These are phyloP conservation scores for Micromussa lordhowensis DNA, from an alignment of 92 coral and sea anemone genomes.

Conservation along the genomic window DNA sequence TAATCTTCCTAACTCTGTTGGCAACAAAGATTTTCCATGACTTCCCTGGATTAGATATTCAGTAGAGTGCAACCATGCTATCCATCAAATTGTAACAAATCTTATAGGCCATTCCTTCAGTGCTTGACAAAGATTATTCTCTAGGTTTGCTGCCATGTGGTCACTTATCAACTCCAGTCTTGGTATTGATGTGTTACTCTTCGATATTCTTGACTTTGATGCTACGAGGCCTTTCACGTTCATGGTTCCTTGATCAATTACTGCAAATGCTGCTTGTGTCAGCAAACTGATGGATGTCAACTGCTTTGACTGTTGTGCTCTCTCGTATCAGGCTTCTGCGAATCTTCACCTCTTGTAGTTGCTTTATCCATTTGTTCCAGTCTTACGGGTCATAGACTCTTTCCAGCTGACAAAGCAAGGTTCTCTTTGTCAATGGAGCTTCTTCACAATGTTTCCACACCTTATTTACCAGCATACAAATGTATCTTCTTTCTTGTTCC, in stretches of 20 bases:
- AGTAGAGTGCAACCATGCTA: slow-evolving; percentile 40
- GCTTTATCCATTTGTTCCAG: slow-evolving; percentile 26
- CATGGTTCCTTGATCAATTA: too few relatives aligned
- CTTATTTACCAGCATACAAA: slow-evolving; percentile 6
- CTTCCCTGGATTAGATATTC: slow-evolving; percentile 39
- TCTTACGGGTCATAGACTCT: background rate
- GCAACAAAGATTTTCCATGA: slow-evolving; percentile 50
- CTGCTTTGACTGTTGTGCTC: background rate
- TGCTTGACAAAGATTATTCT: slow-evolving; percentile 27
- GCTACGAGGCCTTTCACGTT: too few relatives aligned
- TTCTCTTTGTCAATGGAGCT: slow-evolving; percentile 31
- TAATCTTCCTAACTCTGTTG: slow-evolving; percentile 50
- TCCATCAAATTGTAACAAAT: slow-evolving; percentile 49
- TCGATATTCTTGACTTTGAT: too few relatives aligned
- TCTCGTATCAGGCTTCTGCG: slow-evolving; percentile 26
- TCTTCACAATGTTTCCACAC: slow-evolving; percentile 1
- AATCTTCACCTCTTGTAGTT: slow-evolving; percentile 19
- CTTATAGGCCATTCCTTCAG: slow-evolving; percentile 35
- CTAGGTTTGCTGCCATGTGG: slow-evolving; percentile 38
- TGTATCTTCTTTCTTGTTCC: background rate
- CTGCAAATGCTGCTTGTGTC: too few relatives aligned
- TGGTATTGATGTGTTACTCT: too few relatives aligned
- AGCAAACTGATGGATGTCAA: too few relatives aligned
- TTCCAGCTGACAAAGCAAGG: slow-evolving; percentile 28
- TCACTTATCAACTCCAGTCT: too few relatives aligned